phyloP scores from a whole-genome alignment of 2,888 invertebrate genomes.

The Didymodactylos carnosus region DNA sequence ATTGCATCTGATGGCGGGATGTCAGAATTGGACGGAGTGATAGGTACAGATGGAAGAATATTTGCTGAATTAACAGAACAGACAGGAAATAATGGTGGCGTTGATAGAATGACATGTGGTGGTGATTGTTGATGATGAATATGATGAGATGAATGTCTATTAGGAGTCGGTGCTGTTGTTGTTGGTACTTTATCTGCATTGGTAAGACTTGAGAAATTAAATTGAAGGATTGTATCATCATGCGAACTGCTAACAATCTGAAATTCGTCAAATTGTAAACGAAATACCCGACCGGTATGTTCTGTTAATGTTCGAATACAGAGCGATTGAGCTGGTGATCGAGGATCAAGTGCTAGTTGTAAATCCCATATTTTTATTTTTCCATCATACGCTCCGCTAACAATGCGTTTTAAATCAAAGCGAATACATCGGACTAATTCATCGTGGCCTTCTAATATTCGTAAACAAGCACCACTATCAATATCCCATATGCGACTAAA shows the following conservation, averaged over 20 bases:
- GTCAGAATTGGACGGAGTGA: too few relatives aligned
- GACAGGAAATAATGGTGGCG: too few relatives aligned
- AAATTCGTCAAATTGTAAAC: constrained; percentile 98
- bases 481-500: too few relatives aligned
- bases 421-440: constrained; percentile 93
- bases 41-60: too few relatives aligned
- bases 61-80: too few relatives aligned
- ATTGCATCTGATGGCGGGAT: too few relatives aligned
- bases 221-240: constrained; percentile 97
- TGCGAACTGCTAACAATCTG: constrained; percentile 98
- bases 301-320: constrained; percentile 93
- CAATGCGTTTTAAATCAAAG: constrained; percentile 93
- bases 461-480: constrained; percentile 55
- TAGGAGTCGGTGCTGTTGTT: too few relatives aligned
- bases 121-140: too few relatives aligned
- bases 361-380: constrained; percentile 99
- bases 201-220: too few relatives aligned
- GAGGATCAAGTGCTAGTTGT: constrained; percentile 85
- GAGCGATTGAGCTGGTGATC: constrained; percentile 73
- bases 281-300: constrained; percentile 95
- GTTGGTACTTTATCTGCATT: too few relatives aligned
- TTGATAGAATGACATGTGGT: too few relatives aligned
- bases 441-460: constrained; percentile 92
- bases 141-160: too few relatives aligned
- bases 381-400: constrained; percentile 98